These are phyloP conservation scores for Agrenia bidenticulata DNA, from an alignment of 2,888 invertebrate genomes.

Conservation along the genomic window DNA sequence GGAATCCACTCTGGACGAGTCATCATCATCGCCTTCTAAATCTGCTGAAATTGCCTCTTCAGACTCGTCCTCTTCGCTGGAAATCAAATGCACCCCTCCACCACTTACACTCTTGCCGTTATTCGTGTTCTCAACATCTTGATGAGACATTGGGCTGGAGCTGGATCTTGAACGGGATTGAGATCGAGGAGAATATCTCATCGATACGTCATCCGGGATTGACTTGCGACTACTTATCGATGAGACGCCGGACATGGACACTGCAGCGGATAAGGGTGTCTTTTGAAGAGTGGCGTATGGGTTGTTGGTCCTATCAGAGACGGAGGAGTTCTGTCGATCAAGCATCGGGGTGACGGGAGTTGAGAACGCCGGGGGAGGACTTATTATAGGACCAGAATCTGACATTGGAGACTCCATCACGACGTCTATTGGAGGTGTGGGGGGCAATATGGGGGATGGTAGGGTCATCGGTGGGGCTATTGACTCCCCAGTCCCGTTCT, in stretches of 20 bases:
- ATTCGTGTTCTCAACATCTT: slow-evolving; percentile 19
- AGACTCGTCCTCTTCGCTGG: slow-evolving; percentile 37
- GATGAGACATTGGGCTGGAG: slow-evolving; percentile 47
- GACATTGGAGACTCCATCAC: slow-evolving; percentile 51
- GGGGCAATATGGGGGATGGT: slow-evolving; percentile 48
- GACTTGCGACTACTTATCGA: slow-evolving; percentile 28
- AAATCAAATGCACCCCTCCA: neutral
- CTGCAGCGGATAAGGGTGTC: slow-evolving; percentile 41
- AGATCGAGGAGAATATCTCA: slow-evolving; percentile 46
- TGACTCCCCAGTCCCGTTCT: slow-evolving; percentile 53
- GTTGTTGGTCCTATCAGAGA: slow-evolving; percentile 41
- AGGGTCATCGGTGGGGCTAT: slow-evolving; percentile 45
- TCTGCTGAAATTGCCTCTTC: slow-evolving; percentile 41
- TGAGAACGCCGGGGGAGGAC: slow-evolving; percentile 52
- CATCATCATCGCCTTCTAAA: slow-evolving; percentile 43
- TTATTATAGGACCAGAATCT: slow-evolving; percentile 48
- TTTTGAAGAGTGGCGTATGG: neutral
- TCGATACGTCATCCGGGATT: slow-evolving; percentile 38
- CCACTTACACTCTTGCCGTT: too few species aligned
- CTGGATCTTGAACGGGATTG: slow-evolving; percentile 33
- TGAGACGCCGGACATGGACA: slow-evolving; percentile 46
- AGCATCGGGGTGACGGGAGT: slow-evolving; percentile 52
- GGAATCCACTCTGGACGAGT: slow-evolving; percentile 21
- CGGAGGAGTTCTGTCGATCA: slow-evolving; percentile 49
- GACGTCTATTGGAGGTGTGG: slow-evolving; percentile 48